phyloP scores from a whole-genome alignment of 1,140 invertebrate genomes.

The Samia ricini region DNA sequence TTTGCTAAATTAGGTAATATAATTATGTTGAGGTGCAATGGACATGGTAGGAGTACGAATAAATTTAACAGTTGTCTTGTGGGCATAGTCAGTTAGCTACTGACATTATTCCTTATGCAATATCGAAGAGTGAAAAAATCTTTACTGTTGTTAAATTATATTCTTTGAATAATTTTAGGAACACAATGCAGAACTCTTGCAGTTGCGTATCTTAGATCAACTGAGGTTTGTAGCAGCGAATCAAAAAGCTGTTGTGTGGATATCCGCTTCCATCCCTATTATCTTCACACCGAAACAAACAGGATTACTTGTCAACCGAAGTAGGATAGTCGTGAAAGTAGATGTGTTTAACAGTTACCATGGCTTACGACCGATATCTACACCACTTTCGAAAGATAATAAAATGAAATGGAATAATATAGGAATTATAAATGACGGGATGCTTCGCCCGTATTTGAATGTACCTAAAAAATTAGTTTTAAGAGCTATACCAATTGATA shows the following conservation, averaged over 20 bases:
- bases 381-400: slow-evolving; percentile 32
- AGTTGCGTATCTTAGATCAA: slow-evolving; percentile 77
- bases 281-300: slow-evolving; percentile 66
- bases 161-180: slow-evolving; percentile 60
- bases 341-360: slow-evolving; percentile 57
- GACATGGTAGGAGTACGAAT: too few species aligned
- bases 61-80: too few species aligned
- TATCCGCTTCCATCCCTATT: slow-evolving; percentile 72
- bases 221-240: slow-evolving; percentile 72
- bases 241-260: slow-evolving; percentile 79
- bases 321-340: slow-evolving; percentile 59
- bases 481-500: slow-evolving; percentile 58
- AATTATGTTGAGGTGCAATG: too few species aligned
- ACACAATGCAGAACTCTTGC: slow-evolving; percentile 75
- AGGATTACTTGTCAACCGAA: slow-evolving; percentile 59
- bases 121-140: too few species aligned
- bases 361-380: slow-evolving; percentile 21
- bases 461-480: slow-evolving; percentile 48
- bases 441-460: slow-evolving; percentile 57
- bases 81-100: too few species aligned
- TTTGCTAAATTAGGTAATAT: too few species aligned
- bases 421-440: slow-evolving; percentile 52
- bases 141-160: not conserved
- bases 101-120: too few species aligned
- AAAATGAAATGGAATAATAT: slow-evolving; percentile 53